phyloP scores from a whole-genome alignment of 2,888 invertebrate species.

The Acleris emargana region DNA sequence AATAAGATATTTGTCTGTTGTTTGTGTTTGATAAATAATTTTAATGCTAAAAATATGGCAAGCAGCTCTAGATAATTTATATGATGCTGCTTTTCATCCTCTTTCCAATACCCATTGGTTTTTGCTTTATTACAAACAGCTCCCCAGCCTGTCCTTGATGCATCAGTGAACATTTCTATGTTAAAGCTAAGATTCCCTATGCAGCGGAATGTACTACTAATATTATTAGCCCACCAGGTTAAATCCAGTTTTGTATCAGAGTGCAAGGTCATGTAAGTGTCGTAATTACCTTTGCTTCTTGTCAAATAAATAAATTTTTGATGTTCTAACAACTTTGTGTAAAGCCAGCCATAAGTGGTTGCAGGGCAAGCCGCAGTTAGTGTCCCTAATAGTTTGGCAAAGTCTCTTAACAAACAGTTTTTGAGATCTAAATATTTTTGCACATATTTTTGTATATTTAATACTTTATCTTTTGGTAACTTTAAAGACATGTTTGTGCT shows the following conservation, averaged over 20 bases:
- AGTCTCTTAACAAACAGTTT: constrained; percentile 28
- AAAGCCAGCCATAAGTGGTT: constrained; percentile 31
- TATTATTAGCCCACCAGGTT: constrained; percentile 33
- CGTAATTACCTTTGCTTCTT: constrained; percentile 22
- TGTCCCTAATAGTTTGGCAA: constrained; percentile 35
- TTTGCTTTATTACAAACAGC: not conserved
- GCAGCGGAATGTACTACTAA: not conserved
- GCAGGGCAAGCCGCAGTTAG: constrained; percentile 37
- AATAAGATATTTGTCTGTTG: not conserved
- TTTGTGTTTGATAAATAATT: not conserved
- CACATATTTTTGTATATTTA: constrained; percentile 22
- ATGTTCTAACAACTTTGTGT: constrained; percentile 30
- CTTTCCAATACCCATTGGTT: not conserved
- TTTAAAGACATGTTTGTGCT: constrained; percentile 23
- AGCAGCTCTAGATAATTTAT: constrained; percentile 3
- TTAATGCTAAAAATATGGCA: constrained; percentile 2
- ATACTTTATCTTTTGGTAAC: constrained; percentile 33
- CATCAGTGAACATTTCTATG: not conserved
- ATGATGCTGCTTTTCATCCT: not conserved
- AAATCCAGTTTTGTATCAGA: constrained; percentile 19
- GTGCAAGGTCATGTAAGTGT: constrained; percentile 16
- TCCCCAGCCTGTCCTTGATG: not conserved
- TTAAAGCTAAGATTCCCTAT: not conserved
- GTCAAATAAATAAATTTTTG: no score
- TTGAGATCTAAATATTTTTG: constrained; percentile 18